A percentile compares a stretch with the other conserved stretches of the same genome.
Conservation (phyloP, 2,888 invertebrate genomes). For the Aphidoletes aphidimyza region DNA sequence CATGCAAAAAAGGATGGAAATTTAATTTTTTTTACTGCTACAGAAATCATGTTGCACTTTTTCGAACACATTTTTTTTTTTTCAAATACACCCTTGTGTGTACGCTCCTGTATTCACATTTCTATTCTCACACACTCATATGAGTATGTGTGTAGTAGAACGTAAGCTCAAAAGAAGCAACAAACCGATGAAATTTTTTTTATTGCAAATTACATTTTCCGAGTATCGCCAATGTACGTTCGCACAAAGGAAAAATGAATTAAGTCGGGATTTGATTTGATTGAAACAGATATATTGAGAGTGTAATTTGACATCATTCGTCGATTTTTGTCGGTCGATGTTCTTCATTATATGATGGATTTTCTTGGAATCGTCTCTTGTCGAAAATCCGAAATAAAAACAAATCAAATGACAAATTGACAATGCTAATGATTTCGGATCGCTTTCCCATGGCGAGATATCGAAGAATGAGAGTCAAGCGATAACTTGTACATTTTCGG, state of each 20-base stretch:
- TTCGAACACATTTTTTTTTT: too few species aligned
- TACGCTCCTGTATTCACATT: too few species aligned
- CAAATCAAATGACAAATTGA: neutral
- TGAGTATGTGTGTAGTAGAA: too few species aligned
- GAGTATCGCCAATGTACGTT: too few species aligned
- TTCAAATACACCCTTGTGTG: too few species aligned
- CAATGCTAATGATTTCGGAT: constrained; percentile 19
- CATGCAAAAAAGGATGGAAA: too few species aligned
- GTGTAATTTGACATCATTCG: neutral
- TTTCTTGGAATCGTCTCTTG: neutral
- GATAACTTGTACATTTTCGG: too few species aligned
- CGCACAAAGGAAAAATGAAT: neutral
- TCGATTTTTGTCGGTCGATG: neutral
- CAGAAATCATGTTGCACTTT: too few species aligned
- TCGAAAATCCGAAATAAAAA: neutral
- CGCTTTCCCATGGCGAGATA: neutral
- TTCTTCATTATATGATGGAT: constrained; percentile 3
- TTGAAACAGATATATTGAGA: constrained; percentile 45
- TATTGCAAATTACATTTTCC: neutral
- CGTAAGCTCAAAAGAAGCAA: neutral
- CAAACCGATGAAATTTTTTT: neutral
- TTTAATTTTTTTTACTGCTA: too few species aligned
- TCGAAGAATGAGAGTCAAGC: neutral
- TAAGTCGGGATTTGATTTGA: constrained; percentile 42
- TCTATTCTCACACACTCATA: too few species aligned